Conservation (phyloP, 2,888 invertebrate species). For the Clunio marinus region DNA sequence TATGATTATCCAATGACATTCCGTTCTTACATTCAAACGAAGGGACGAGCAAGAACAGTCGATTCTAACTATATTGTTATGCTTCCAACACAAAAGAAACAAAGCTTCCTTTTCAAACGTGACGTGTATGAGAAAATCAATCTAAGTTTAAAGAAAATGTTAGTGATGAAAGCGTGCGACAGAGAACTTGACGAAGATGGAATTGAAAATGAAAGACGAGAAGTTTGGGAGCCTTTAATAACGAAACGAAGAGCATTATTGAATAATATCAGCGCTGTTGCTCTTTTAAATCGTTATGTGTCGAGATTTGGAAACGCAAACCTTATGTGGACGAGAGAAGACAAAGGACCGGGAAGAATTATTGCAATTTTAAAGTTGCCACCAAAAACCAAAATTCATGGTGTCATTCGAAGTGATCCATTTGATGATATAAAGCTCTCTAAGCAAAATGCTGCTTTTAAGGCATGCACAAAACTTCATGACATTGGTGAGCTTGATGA, state of each 20-base stretch:
- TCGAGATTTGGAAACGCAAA: conserved; percentile 2
- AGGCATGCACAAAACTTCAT: conserved; percentile 68
- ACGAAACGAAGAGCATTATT: conserved; percentile 45
- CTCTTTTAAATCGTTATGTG: conserved; percentile 67
- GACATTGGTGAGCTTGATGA: conserved; percentile 67
- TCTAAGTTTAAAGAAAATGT: conserved; percentile 53
- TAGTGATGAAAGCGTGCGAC: conserved; percentile 57
- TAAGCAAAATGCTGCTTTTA: conserved; percentile 77
- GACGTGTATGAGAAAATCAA: conserved; percentile 54
- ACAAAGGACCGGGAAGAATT: not conserved
- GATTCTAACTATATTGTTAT: conserved; percentile 61
- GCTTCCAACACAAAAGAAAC: conserved; percentile 47
- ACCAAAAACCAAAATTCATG: not conserved
- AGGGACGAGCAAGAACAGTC: conserved; percentile 73
- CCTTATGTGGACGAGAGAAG: not conserved
- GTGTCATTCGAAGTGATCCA: conserved; percentile 51
- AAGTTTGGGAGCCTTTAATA: conserved; percentile 45
- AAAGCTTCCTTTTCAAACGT: conserved; percentile 49
- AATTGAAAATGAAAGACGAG: conserved; percentile 54
- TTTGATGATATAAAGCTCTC: conserved; percentile 60
- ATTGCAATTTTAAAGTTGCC: not conserved
- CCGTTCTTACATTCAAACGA: conserved; percentile 82
- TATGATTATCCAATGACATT: conserved; percentile 69
- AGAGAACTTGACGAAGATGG: conserved; percentile 53
- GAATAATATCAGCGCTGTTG: conserved; percentile 43